Evolutionary conservation across 2,113 vertebrate genomes (phyloP), one percentile per base, ranked within the genome.

Genomic region (Cyanocitta stelleri): DNA sequence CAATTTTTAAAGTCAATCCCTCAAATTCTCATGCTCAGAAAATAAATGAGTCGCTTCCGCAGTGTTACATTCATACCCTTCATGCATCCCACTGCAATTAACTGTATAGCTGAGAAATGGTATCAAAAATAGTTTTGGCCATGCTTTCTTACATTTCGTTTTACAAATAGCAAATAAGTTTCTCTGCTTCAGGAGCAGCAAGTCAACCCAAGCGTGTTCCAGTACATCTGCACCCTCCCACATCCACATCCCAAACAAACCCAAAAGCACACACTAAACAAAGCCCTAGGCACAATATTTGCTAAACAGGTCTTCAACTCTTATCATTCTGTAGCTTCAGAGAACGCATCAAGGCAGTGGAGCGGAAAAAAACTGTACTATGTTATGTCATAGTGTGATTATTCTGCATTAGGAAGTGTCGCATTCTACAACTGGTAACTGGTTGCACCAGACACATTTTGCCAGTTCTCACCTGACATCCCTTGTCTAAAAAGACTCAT

Each of bases 91-190:
- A 56, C 33, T 73, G 23, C 27, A 83, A 74, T 49, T 56, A 85
- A 33, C 27, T 16, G 3, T 21, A 9, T 13, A 88, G 51, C 56
- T 43, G 8, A 55, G 27, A 87, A 67, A 13, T 15, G 44, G 19
- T 49, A 68, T 37, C 0, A 0, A 39, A 81, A 32, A 7, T 1
- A 1, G 6, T 59, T 80, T 39, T 37, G 27, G 16, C 14, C 8
- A 23, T 3, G 17, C 15, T 69, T 63, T 52, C 64, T 55, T 33
- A 64, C 67, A 87, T 87, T 55, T 85, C 4, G 14, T 30, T 71
- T 10, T 35, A 81, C 71, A 49, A 54, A 39, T 10, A 92, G 32
- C 51, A 82, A 85, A 73, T 8, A 54, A 19, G 15, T 44, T 68
- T 73, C 64, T 56, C 61, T 89, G 43, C 56, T 78, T 78, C 61